These are phyloP conservation scores for Luehdorfia chinensis DNA, from an alignment of 1,140 invertebrate genomes.

Conservation along the genomic window DNA sequence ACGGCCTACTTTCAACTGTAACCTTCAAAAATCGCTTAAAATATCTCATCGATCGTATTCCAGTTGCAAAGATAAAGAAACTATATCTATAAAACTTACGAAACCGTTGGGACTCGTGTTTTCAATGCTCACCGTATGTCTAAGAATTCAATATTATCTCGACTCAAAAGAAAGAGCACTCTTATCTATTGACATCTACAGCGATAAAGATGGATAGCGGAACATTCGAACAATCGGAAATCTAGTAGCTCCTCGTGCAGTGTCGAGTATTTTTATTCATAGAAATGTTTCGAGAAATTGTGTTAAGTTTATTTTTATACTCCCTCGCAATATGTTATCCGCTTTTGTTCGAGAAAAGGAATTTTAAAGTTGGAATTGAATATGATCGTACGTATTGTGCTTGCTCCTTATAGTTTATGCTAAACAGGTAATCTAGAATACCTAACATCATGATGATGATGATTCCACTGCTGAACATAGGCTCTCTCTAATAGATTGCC, in stretches of 20 bases:
- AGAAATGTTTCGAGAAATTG: slow-evolving; percentile 6
- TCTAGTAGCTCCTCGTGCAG: slow-evolving; percentile 4
- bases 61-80: slow-evolving; percentile 9
- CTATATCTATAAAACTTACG: too few relatives aligned
- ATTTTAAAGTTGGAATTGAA: slow-evolving; percentile 62
- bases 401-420: too few relatives aligned
- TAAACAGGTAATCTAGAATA: too few relatives aligned
- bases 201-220: not conserved
- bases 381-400: slow-evolving; percentile 61
- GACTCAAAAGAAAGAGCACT: not conserved
- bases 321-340: slow-evolving; percentile 27
- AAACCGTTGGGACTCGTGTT: not conserved
- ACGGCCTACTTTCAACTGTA: slow-evolving; percentile 4
- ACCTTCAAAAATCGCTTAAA: slow-evolving; percentile 13
- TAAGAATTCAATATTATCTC: slow-evolving; percentile 3
- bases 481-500: too few relatives aligned
- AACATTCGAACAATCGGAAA: not conserved
- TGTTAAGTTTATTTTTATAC: slow-evolving; percentile 28
- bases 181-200: not conserved
- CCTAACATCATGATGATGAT: too few relatives aligned
- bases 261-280: not conserved
- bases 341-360: slow-evolving; percentile 34
- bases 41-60: slow-evolving; percentile 2
- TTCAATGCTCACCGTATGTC: not conserved
- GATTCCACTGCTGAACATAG: too few relatives aligned